phyloP scores from a whole-genome alignment of 2,888 invertebrate genomes.

The Leucozona laternaria region DNA sequence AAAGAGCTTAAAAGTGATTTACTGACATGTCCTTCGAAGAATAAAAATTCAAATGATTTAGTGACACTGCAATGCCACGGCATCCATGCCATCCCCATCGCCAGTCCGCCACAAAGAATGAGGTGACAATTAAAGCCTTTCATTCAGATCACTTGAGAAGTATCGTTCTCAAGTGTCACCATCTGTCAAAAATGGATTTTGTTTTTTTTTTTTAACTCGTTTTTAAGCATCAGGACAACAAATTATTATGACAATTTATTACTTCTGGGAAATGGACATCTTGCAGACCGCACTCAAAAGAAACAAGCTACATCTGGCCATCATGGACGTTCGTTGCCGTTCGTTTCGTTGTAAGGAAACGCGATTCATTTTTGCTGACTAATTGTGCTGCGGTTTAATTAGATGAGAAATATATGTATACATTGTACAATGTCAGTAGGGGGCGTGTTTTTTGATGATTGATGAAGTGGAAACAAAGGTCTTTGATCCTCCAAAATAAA shows the following conservation, averaged over 20 bases:
- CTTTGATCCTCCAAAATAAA: slow-evolving; percentile 19
- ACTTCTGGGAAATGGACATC: slow-evolving; percentile 54
- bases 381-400: slow-evolving; percentile 68
- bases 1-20: slow-evolving; percentile 70
- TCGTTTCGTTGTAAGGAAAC: slow-evolving; percentile 36
- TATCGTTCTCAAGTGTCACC: slow-evolving; percentile 61
- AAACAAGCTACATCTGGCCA: slow-evolving; percentile 61
- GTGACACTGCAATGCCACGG: slow-evolving; percentile 21
- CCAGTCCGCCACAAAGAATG: slow-evolving; percentile 27
- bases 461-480: slow-evolving; percentile 49
- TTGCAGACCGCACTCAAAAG: slow-evolving; percentile 10
- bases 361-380: slow-evolving; percentile 59
- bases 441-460: slow-evolving; percentile 19
- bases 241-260: slow-evolving; percentile 65
- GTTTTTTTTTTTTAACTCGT: slow-evolving; percentile 1
- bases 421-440: slow-evolving; percentile 29
- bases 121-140: slow-evolving; percentile 69
- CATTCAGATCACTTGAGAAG: slow-evolving; percentile 45
- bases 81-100: neutral
- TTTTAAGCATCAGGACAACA: slow-evolving; percentile 34
- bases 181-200: slow-evolving; percentile 63
- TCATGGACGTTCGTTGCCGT: slow-evolving; percentile 10
- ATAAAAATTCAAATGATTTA: slow-evolving; percentile 67
- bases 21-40: slow-evolving; percentile 63
- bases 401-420: slow-evolving; percentile 56